These are phyloP conservation scores for Hippocampus comes DNA, from an alignment of 2,113 vertebrate genomes.

Conservation along the genomic window DNA sequence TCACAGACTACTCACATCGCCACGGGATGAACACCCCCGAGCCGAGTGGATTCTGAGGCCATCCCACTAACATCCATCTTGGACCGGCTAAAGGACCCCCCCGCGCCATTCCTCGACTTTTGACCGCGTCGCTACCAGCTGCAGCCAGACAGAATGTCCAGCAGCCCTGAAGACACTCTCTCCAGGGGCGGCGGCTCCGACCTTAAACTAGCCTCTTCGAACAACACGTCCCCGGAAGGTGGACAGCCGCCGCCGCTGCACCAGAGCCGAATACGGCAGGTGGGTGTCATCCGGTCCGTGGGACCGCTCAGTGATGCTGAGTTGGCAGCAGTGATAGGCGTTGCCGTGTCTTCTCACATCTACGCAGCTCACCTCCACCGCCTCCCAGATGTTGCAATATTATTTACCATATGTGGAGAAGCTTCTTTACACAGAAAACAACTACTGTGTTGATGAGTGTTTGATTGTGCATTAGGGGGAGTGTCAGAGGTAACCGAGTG, in stretches of 20 bases:
- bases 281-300: slow-evolving; percentile 54
- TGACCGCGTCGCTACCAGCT: slow-evolving; percentile 29
- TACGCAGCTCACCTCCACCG: background rate
- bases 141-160: slow-evolving; percentile 61
- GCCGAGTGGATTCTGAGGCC: slow-evolving; percentile 48
- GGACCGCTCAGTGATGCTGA: slow-evolving; percentile 19
- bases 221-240: slow-evolving; percentile 68
- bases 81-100: slow-evolving; percentile 28
- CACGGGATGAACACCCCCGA: slow-evolving; percentile 11
- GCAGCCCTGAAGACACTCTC: slow-evolving; percentile 61
- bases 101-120: background rate
- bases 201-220: slow-evolving; percentile 71
- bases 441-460: slow-evolving; percentile 18
- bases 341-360: slow-evolving; percentile 49
- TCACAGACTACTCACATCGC: background rate
- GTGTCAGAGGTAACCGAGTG: slow-evolving; percentile 5
- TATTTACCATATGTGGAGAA: background rate
- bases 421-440: background rate
- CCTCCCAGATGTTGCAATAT: background rate
- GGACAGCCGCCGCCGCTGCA: slow-evolving; percentile 63
- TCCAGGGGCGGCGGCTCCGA: slow-evolving; percentile 70
- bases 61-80: slow-evolving; percentile 34
- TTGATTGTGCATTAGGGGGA: background rate
- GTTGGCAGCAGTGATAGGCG: slow-evolving; percentile 14
- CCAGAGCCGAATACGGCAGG: slow-evolving; percentile 74